phyloP scores from a whole-genome alignment of 1,140 invertebrate genomes.

The Danaus melanippus region DNA sequence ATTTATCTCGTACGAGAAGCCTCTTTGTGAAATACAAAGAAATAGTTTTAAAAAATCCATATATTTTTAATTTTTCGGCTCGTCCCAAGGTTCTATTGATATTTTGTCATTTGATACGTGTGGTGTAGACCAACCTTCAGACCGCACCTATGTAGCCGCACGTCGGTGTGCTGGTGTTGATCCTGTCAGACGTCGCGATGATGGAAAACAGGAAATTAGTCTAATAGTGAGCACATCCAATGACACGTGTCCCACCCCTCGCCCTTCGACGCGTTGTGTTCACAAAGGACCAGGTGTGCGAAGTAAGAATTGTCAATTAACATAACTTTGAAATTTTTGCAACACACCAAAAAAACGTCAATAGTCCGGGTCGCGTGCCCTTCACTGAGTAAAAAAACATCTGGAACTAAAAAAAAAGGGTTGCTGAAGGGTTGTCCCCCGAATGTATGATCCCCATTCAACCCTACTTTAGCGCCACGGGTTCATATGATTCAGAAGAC shows the following conservation, averaged over 20 bases:
- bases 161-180: constrained; percentile 8
- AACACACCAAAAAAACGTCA: constrained; percentile 34
- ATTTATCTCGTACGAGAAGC: too few relatives aligned
- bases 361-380: constrained; percentile 37
- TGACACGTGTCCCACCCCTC: constrained; percentile 1
- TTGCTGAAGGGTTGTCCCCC: constrained; percentile 52
- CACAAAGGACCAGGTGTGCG: constrained; percentile 22
- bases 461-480: constrained; percentile 30
- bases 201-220: constrained; percentile 15
- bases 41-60: too few relatives aligned
- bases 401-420: constrained; percentile 52
- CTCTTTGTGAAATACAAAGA: too few relatives aligned
- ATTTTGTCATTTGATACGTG: too few relatives aligned
- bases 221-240: constrained; percentile 9
- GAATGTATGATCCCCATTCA: constrained; percentile 1
- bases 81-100: too few relatives aligned
- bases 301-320: constrained; percentile 5
- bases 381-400: constrained; percentile 44
- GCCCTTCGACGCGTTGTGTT: constrained; percentile 3
- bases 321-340: constrained; percentile 12
- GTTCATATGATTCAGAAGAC: constrained; percentile 24
- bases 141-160: not conserved
- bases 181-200: constrained; percentile 1
- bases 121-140: not conserved
- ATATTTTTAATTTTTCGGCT: too few relatives aligned